Base-by-base conservation (phyloP, 2,113 vertebrate species). In the Semicossyphus pulcher region DNA sequence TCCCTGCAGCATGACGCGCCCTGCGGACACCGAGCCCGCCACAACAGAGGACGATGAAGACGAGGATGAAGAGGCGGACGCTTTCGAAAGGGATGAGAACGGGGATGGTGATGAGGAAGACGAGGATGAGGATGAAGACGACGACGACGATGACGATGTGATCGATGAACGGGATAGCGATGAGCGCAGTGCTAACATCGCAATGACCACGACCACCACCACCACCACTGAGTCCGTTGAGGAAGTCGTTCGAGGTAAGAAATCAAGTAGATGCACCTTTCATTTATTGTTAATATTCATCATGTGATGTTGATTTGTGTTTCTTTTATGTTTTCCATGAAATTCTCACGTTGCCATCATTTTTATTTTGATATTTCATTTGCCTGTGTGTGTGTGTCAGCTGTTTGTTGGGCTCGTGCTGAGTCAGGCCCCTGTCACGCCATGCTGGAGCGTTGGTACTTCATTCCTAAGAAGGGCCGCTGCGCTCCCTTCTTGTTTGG, bases 381-480 rank as follows among this genome's bases (percentile, higher is more conserved):
- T 80, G 51, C 69, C 56, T 90, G 78, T 88, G 80, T 81, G 73
- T 65, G 28, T 70, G 34, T 78, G 86, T 89, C 96, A 98, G 98
- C 97, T 72, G 97, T 98, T 84, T 99, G 98, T 94, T 99, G 97
- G 93, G 96, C 97, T 91, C 95, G 93, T 86, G 96, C 97, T 0
- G 95, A 95, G 91, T 96, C 96, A 0, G 97, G 98, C 86, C 96
- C 96, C 0, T 99, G 98, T 92, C 95, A 92, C 25, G 96, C 94
- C 70, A 95, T 95, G 95, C 94, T 99, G 94, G 92, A 96, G 93
- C 96, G 97, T 81, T 99, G 98, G 98, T 97, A 95, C 94, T 99
- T 97, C 95, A 89, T 96, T 70, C 91, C 95, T 76, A 86, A 94
- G 32, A 95, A 93, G 92, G 94, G 95, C 92, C 94, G 94, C 86